These are phyloP conservation scores for human (Homo sapiens) DNA, from an alignment of 2,113 vertebrate species.

Conservation along the genomic window GRCh38 chr11:60401501-60402000, in stretches of 20 bases:
- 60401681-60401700: neutral
- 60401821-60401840: neutral
- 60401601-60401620: neutral
- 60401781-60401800: neutral
- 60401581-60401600: neutral
- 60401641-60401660: neutral
- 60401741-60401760: neutral
- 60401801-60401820: neutral
- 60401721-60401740: neutral
- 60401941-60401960: neutral
- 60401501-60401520: accelerated
- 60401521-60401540: neutral
- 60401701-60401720: neutral
- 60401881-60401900: neutral
- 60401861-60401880: neutral
- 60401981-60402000: neutral
- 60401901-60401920: neutral
- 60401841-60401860: neutral
- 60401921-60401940: neutral
- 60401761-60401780: neutral
- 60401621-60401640: neutral
- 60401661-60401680: neutral
- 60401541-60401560: neutral
- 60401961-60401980: neutral
- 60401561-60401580: neutral